Base-by-base conservation (phyloP, 2,113 vertebrate species). In the Bubo scandiacus region DNA sequence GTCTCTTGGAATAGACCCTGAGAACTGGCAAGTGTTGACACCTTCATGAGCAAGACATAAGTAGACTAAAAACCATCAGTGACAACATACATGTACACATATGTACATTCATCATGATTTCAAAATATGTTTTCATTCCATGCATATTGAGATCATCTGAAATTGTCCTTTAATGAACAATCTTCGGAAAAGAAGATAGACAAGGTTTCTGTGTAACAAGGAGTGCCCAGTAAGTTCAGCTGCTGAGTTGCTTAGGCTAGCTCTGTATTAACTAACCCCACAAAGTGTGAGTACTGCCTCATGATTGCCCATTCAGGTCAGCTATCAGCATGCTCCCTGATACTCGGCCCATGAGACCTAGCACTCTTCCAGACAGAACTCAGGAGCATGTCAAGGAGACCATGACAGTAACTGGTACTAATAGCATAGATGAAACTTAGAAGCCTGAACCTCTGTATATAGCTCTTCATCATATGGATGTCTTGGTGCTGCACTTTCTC, bases 391-490 rank as follows among this genome's bases (percentile, higher is more conserved):
- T 34, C 26, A 45, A 22, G 34, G 18, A 65, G 3, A 65, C 8
- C 4, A 11, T 23, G 21, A 42, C 49, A 59, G 34, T 40, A 75
- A 54, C 29, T 0, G 0, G 32, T 77, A 29, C 27, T n/a, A 43
- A 23, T 4, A n/a, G 3, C 15, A 25, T 1, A 30, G 14, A 7
- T 19, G 6, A 77, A 91, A 62, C 13, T n/a, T 19, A 58, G 29
- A 92, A 88, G 2, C 4, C 12, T 55, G 12, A 59, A 91, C 3
- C 6, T 57, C 23, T 62, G 3, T 18, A 15, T 12, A 3, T 5
- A 45, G 10, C 2, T 68, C 15, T 57, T 77, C 1, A 2, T 54
- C 29, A 52, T 32, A 73, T 3, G 2, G 4, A 1, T 54, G 32
- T 40, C 26, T 52, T 36, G 26, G 10, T 47, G 25, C 7, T 29